Evolutionary conservation across 2,113 vertebrate genomes (phyloP).

Genomic region (Ciconia maguari): DNA sequence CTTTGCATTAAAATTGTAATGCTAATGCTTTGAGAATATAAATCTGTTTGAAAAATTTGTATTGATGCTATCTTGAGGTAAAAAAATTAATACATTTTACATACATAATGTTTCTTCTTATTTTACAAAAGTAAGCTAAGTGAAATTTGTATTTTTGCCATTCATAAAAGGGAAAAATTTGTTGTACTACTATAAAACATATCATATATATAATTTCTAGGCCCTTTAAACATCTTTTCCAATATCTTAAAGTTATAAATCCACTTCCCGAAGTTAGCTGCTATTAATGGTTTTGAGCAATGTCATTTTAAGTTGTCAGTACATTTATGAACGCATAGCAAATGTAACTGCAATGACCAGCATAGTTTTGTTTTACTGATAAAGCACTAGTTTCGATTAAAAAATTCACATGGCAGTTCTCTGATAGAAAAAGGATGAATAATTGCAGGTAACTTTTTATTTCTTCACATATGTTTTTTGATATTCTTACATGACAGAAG

Average conservation of each 20-base stretch:
- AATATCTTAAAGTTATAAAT: not conserved
- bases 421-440: not conserved
- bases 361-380: not conserved
- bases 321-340: not conserved
- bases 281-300: not conserved
- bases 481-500: conserved; percentile 65
- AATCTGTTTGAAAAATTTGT: not conserved
- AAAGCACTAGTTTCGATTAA: not conserved
- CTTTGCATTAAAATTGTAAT: not conserved
- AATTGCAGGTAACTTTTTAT: conserved; percentile 42
- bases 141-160: not conserved
- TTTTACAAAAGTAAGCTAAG: not conserved
- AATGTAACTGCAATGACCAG: not conserved
- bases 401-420: not conserved
- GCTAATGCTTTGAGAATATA: not conserved
- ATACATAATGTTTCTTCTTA: not conserved
- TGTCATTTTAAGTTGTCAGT: not conserved
- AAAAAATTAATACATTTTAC: not conserved
- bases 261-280: not conserved
- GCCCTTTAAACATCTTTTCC: not conserved
- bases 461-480: conserved; percentile 53
- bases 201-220: not conserved
- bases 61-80: not conserved
- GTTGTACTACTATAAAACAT: not conserved
- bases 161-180: not conserved